Base-by-base conservation (phyloP, 2,797 vertebrate genomes). In the Anniella stebbinsi region DNA sequence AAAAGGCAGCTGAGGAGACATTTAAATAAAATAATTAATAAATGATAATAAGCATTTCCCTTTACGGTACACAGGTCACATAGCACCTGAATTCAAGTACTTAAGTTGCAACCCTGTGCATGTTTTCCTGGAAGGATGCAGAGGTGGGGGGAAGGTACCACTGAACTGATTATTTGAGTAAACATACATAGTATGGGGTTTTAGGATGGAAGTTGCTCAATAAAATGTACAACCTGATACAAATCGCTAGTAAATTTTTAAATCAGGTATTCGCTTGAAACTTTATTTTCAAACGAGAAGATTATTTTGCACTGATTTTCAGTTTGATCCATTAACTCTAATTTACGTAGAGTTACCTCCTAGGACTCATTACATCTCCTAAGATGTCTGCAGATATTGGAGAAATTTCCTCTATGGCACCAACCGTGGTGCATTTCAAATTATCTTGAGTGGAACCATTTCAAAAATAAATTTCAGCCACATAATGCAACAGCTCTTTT, bases 191-290 rank as follows among this genome's bases (percentile, higher is more conserved):
- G n/a, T 5, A 15, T 54, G 6, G 23, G 13, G 41, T 76, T 76
- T 33, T 4, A 25, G 1, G n/a, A 87, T 90, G 30, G 88, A 92
- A 76, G 21, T 25, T 67, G 67, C 17, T 84, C 45, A 76, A 1
- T 73, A 54, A 72, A 13, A 36, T 60, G 33, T 76, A 84, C 28
- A 67, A 90, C 54, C 21, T 57, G 73, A 89, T 30, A 88, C 5
- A 90, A 92, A 86, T 57, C 73, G 69, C 23, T 82, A 78, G 87
- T 63, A 87, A 0, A 48, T 89, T 69, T 89, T 87, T 84, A 38
- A 88, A 91, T 84, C 38, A 93, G 84, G 77, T 88, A 91, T 93
- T 86, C 90, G 36, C 54, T 89, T 89, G 70, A 93, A 95, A 83
- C 9, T 48, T 83, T 63, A 48, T 76, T 83, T 63, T 75, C 28